These are phyloP conservation scores for Drosophila sproati DNA, from an alignment of 1,140 invertebrate species.

Conservation along the genomic window DNA sequence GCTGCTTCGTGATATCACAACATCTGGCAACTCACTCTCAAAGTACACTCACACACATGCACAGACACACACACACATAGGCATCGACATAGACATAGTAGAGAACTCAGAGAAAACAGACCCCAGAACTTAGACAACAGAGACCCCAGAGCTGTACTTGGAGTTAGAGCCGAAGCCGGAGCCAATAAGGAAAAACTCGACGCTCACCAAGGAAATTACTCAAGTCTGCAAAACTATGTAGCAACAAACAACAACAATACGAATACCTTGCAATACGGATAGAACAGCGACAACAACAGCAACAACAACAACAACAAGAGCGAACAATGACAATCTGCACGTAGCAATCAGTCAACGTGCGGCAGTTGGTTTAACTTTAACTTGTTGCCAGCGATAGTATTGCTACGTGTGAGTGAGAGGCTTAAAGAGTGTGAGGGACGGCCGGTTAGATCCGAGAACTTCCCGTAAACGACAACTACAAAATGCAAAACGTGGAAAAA, in stretches of 20 bases:
- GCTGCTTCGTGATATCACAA: conserved; percentile 82
- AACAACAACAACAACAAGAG: conserved; percentile 49
- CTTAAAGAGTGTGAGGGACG: background rate
- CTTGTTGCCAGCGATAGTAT: conserved; percentile 71
- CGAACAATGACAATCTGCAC: conserved; percentile 82
- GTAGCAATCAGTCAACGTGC: conserved; percentile 82
- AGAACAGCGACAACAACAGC: conserved; percentile 52
- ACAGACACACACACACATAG: conserved; percentile 20
- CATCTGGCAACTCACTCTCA: conserved; percentile 81
- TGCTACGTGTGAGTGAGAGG: conserved; percentile 29
- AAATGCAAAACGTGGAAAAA: conserved; percentile 76
- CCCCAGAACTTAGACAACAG: conserved; percentile 47
- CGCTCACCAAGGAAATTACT: conserved; percentile 80
- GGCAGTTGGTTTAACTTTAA: conserved; percentile 81
- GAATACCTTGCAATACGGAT: conserved; percentile 40
- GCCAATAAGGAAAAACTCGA: conserved; percentile 75
- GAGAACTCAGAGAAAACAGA: conserved; percentile 24
- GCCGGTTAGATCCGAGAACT: conserved; percentile 50
- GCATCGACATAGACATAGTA: background rate
- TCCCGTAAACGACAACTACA: conserved; percentile 58
- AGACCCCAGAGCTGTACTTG: conserved; percentile 50
- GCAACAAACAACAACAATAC: conserved; percentile 61
- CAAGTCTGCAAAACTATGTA: conserved; percentile 80
- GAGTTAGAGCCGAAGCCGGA: conserved; percentile 40
- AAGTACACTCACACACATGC: conserved; percentile 41